Base-by-base conservation (phyloP, 2,797 vertebrate genomes). In the Tragelaphus eurycerus region DNA sequence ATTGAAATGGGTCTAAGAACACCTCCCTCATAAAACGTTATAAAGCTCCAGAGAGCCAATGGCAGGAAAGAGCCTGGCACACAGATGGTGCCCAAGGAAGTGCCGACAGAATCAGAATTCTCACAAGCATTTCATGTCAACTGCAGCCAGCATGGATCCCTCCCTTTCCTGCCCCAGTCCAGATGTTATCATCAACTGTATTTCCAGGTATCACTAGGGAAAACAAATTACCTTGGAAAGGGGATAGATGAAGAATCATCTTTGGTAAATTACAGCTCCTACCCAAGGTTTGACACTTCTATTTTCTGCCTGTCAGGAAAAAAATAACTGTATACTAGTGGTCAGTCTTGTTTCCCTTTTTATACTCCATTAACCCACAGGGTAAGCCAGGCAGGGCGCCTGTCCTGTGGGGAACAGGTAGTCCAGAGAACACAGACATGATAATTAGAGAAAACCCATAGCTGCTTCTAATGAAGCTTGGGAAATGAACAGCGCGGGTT, bases 261-360 rank as follows among this genome's bases (percentile, higher is more conserved):
- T 92, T 82, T 92, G 86, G 91, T 95, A 98, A 97, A 98, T 97
- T 97, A 97, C 9, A 0, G 93, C 71, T 93, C 83, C 96, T 96
- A 83, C 96, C 92, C 74, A 92, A 92, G 87, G 71, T 71, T 91
- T 95, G 97, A 95, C 97, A 97, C 92, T 97, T 98, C 97, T 97
- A 97, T 98, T 97, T 98, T 97, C 98, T 96, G 86, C 91, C 91
- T 96, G 97, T 97, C 96, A 96, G 89, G 76, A 60, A 88, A 94
- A 96, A 97, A 97, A 92, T 78, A 92, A 94, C 98, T 97, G 52
- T 93, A 86, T 89, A 55, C 93, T 79, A 93, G 64, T 86, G 97
- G 96, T 97, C 96, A 97, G 96, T 95, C 92, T 59, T 27, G 84
- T 83, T 96, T 96, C 60, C 38, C 34, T 89, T 94, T 94, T 97